A percentile compares a stretch with the other conserved stretches of the same genome.
Conservation (phyloP, 2,113 vertebrate species). For the Diadophis punctatus region DNA sequence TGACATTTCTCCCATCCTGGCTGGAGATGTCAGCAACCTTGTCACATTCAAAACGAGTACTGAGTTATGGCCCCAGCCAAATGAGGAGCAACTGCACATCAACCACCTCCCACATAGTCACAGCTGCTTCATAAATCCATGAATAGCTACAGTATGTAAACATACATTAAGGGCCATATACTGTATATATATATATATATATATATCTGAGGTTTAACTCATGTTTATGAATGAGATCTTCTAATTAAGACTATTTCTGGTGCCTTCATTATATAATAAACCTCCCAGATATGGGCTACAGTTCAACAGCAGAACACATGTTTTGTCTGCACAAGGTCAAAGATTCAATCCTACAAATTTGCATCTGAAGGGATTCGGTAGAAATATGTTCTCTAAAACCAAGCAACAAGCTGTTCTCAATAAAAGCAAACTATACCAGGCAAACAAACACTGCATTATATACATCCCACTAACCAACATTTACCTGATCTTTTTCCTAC, state of each 20-base stretch:
- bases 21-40: background rate
- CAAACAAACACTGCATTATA: background rate
- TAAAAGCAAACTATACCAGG: background rate
- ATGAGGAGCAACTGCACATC: background rate
- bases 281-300: background rate
- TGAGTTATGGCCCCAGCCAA: background rate
- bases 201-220: background rate
- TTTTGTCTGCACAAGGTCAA: background rate
- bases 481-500: background rate
- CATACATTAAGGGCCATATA: background rate
- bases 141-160: background rate
- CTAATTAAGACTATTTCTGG: background rate
- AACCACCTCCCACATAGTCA: background rate
- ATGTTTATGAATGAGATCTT: background rate
- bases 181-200: background rate
- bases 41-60: background rate
- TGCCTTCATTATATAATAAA: background rate
- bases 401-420: background rate
- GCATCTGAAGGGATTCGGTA: background rate
- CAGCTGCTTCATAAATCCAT: background rate
- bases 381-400: background rate
- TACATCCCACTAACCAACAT: background rate
- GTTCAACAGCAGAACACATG: background rate
- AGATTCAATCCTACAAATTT: background rate
- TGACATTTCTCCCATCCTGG: no score